Conservation (phyloP, 2,888 invertebrate genomes). For the Conops quadrifasciatus region DNA sequence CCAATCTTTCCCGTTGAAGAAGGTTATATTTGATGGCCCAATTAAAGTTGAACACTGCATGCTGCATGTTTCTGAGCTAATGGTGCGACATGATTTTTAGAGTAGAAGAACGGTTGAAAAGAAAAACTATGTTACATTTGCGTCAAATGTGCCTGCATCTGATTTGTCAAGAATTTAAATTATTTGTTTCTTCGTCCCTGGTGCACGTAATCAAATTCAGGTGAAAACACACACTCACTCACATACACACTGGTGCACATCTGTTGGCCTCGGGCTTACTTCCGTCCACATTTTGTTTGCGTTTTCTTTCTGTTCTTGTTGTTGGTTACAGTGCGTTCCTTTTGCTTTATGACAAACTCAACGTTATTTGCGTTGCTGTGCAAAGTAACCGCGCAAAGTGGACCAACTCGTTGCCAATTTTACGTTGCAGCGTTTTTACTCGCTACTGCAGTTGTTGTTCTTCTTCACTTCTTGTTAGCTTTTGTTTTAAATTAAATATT, state of each 20-base stretch:
- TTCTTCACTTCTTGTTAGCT: conserved; percentile 21
- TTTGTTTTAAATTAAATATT: conserved; percentile 34
- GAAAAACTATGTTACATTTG: conserved; percentile 14
- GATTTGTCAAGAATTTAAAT: conserved; percentile 32
- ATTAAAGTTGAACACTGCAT: conserved; percentile 1
- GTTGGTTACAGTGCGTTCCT: conserved; percentile 4
- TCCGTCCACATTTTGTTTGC: conserved; percentile 25
- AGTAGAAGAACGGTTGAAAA: background rate
- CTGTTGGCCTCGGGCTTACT: conserved; percentile 27
- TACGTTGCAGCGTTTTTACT: background rate
- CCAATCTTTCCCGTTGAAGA: no score
- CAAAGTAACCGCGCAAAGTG: conserved; percentile 18
- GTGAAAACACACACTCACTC: conserved; percentile 5
- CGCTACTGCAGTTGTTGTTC: conserved; percentile 3
- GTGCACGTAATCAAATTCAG: conserved; percentile 29
- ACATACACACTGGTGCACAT: conserved; percentile 5
- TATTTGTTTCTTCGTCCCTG: background rate
- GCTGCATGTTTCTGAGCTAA: background rate
- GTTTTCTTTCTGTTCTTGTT: conserved; percentile 17
- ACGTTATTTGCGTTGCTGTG: background rate
- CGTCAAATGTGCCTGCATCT: conserved; percentile 11
- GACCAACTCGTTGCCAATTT: conserved; percentile 22
- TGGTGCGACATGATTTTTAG: background rate
- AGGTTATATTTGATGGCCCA: no score
- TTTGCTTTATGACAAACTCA: conserved; percentile 1